Conservation (phyloP, 2,888 invertebrate genomes). For the Euphydryas editha region DNA sequence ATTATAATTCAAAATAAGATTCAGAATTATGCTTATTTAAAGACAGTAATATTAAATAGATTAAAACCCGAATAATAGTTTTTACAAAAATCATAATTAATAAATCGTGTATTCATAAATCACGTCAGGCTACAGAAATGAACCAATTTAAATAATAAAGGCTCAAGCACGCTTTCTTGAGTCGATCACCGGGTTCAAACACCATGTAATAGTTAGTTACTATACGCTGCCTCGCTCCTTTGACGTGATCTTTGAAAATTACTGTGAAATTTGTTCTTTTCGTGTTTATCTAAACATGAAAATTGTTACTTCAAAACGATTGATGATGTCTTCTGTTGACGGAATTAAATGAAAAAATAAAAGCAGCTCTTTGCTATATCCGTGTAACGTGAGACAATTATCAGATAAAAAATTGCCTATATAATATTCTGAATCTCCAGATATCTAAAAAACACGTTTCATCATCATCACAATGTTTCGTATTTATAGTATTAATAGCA, state of each 20-base stretch:
- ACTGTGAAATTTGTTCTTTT: background rate
- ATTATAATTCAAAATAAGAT: background rate
- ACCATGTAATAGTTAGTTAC: conserved; percentile 45
- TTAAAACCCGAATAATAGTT: background rate
- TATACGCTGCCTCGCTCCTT: conserved; percentile 5
- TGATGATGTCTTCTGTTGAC: no score
- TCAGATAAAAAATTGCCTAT: no score
- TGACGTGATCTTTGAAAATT: background rate
- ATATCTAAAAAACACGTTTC: no score
- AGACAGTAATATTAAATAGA: background rate
- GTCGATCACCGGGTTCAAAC: conserved; percentile 38
- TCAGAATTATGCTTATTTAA: background rate
- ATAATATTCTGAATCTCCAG: no score
- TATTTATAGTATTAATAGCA: no score
- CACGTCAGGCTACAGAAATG: background rate
- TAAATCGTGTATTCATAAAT: background rate
- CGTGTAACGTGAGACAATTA: no score
- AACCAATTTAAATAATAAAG: conserved; percentile 9
- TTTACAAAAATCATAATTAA: no score
- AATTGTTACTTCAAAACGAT: no score
- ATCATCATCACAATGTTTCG: no score
- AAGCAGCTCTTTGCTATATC: no score
- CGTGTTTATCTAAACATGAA: background rate
- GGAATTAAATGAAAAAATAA: no score
- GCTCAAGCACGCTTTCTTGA: conserved; percentile 45